Percentiles rank a stretch among this genome's conserved stretches.
These are phyloP conservation scores for Daubentonia madagascariensis DNA, from an alignment of 2,113 vertebrate species.

Conservation along the genomic window DNA sequence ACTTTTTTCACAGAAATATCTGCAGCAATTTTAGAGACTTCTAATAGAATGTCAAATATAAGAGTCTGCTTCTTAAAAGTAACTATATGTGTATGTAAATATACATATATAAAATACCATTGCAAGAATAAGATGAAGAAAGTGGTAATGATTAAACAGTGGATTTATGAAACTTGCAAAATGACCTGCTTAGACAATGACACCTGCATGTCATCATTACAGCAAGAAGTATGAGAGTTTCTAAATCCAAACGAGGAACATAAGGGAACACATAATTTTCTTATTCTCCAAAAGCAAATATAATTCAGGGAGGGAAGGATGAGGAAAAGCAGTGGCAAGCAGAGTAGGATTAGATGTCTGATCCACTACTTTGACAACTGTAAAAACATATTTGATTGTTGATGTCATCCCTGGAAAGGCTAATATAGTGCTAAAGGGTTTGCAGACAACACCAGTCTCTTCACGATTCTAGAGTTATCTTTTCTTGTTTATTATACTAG, in stretches of 20 bases:
- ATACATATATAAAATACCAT: neutral
- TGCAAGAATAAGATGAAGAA: neutral
- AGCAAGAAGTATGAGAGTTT: constrained; percentile 24
- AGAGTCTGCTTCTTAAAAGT: neutral
- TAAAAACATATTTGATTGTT: constrained; percentile 79
- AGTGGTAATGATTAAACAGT: neutral
- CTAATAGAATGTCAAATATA: neutral
- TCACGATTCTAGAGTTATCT: constrained; percentile 36
- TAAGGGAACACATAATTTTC: neutral
- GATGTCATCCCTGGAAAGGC: constrained; percentile 67
- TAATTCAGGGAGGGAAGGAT: neutral
- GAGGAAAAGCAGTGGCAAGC: constrained; percentile 40
- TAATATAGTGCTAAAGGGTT: constrained; percentile 39
- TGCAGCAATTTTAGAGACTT: constrained; percentile 26
- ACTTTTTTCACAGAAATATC: neutral
- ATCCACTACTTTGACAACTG: constrained; percentile 72
- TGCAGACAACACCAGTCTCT: constrained; percentile 35
- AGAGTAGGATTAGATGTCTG: constrained; percentile 47
- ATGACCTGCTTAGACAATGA: neutral
- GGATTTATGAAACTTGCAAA: neutral
- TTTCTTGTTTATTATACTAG: constrained; percentile 57
- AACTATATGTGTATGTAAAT: neutral
- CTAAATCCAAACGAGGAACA: constrained; percentile 20
- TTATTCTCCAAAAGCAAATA: constrained; percentile 26
- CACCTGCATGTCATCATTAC: neutral